Conservation (phyloP, 2,888 invertebrate genomes). For the Sialis fuliginosa region DNA sequence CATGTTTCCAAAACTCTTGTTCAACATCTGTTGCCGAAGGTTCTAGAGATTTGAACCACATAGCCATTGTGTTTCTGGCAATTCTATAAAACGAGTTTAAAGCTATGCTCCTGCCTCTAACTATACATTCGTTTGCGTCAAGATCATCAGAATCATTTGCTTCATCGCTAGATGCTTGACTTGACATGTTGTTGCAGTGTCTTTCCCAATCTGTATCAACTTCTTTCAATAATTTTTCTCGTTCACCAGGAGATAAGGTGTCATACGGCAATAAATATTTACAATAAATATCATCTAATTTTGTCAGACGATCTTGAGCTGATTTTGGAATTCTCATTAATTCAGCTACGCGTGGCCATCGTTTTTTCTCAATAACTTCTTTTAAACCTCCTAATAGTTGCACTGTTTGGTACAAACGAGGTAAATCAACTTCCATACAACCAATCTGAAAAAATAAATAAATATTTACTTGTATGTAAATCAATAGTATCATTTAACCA, state of each 20-base stretch:
- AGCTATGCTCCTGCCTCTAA: conserved; percentile 64
- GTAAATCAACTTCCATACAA: conserved; percentile 79
- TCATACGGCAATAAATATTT: conserved; percentile 83
- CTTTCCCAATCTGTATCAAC: conserved; percentile 61
- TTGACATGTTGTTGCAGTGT: conserved; percentile 19
- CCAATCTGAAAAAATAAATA: conserved; percentile 42
- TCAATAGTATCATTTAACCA: conserved; percentile 36
- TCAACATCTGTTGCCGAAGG: conserved; percentile 56
- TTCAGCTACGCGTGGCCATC: conserved; percentile 77
- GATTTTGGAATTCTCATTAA: conserved; percentile 70
- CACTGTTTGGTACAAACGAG: conserved; percentile 69
- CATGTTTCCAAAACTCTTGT: conserved; percentile 66
- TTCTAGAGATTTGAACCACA: conserved; percentile 58
- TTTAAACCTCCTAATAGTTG: conserved; percentile 72
- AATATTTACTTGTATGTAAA: background rate
- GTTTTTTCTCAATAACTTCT: conserved; percentile 72
- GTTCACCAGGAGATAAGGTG: conserved; percentile 58
- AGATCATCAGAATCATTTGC: conserved; percentile 23
- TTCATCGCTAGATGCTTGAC: conserved; percentile 24
- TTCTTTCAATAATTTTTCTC: conserved; percentile 49
- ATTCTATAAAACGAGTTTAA: conserved; percentile 63
- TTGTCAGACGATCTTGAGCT: conserved; percentile 61
- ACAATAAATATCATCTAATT: conserved; percentile 77
- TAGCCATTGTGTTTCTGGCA: conserved; percentile 62
- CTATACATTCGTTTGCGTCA: conserved; percentile 59